Evolutionary conservation across 1,140 invertebrate species (phyloP).

Genomic region (Achroia grisella): DNA sequence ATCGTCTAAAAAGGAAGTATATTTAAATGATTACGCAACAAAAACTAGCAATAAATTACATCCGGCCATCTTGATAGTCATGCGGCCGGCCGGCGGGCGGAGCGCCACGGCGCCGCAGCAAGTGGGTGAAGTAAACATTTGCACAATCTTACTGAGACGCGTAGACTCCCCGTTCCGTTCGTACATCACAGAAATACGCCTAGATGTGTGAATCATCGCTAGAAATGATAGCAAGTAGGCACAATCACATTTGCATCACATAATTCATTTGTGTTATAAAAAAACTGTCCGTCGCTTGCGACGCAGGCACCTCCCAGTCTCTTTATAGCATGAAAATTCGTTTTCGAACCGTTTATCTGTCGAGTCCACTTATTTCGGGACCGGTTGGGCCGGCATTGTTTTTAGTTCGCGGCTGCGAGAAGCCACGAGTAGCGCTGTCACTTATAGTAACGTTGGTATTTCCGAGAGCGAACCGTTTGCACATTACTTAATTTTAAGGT

Average conservation of each 20-base stretch:
- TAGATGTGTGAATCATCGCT: slow-evolving; percentile 37
- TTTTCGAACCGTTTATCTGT: slow-evolving; percentile 14
- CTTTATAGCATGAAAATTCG: slow-evolving; percentile 20
- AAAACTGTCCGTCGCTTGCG: slow-evolving; percentile 3
- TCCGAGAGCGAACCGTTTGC: not conserved
- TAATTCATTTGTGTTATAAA: slow-evolving; percentile 8
- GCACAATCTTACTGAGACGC: slow-evolving; percentile 7
- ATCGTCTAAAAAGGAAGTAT: no score
- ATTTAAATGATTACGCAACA: not conserved
- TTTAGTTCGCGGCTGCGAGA: slow-evolving; percentile 15
- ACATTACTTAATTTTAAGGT: slow-evolving; percentile 4
- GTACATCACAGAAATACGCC: slow-evolving; percentile 19
- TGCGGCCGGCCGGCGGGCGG: slow-evolving; percentile 29
- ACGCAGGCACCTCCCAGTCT: slow-evolving; percentile 18
- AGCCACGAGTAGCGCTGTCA: not conserved
- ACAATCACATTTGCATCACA: slow-evolving; percentile 22
- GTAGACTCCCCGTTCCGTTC: slow-evolving; percentile 6
- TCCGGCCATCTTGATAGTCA: slow-evolving; percentile 18
- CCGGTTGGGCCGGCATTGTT: slow-evolving; percentile 13
- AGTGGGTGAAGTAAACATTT: slow-evolving; percentile 31
- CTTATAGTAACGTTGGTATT: not conserved
- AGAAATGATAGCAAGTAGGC: slow-evolving; percentile 13
- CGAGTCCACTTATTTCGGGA: slow-evolving; percentile 24
- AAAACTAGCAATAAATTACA: slow-evolving; percentile 9
- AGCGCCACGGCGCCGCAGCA: slow-evolving; percentile 19